A percentile compares a stretch with the other conserved stretches of the same genome.
These are phyloP conservation scores for Carettochelys insculpta DNA, from an alignment of 2,113 vertebrate species.

Conservation along the genomic window DNA sequence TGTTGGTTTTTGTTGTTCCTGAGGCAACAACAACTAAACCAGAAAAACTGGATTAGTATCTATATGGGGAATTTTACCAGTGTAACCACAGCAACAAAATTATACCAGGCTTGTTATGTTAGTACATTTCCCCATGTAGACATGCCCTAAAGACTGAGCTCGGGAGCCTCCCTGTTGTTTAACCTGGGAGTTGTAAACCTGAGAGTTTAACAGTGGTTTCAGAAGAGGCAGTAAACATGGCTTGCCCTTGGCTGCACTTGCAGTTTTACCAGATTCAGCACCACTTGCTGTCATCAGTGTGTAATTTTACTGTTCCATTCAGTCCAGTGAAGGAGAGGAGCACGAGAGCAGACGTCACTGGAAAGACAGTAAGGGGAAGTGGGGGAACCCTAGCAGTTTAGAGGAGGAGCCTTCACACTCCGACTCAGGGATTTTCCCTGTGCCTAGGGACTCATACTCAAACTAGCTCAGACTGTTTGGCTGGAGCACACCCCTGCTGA, in stretches of 20 bases:
- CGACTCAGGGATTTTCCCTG: constrained; percentile 52
- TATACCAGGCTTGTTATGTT: neutral
- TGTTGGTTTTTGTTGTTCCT: neutral
- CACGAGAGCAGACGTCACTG: neutral
- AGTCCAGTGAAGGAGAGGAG: rapidly evolving
- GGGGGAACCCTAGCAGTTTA: neutral
- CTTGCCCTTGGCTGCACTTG: neutral
- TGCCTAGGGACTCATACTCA: neutral
- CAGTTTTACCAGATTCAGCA: neutral
- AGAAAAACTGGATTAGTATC: neutral
- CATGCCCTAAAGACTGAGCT: neutral
- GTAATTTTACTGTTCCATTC: neutral
- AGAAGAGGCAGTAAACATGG: neutral
- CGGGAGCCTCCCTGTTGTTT: rapidly evolving
- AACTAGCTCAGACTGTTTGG: neutral
- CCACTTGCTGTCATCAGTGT: neutral
- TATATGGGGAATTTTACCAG: neutral
- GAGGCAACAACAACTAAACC: neutral
- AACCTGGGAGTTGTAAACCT: neutral
- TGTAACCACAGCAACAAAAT: neutral
- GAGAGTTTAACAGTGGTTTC: neutral
- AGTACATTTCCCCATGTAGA: neutral
- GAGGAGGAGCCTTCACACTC: constrained; percentile 26
- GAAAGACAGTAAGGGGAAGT: neutral
- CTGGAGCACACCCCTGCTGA: constrained; percentile 43